Conservation (phyloP, 2,797 vertebrate species). For the Hapalemur alaotrensis region DNA sequence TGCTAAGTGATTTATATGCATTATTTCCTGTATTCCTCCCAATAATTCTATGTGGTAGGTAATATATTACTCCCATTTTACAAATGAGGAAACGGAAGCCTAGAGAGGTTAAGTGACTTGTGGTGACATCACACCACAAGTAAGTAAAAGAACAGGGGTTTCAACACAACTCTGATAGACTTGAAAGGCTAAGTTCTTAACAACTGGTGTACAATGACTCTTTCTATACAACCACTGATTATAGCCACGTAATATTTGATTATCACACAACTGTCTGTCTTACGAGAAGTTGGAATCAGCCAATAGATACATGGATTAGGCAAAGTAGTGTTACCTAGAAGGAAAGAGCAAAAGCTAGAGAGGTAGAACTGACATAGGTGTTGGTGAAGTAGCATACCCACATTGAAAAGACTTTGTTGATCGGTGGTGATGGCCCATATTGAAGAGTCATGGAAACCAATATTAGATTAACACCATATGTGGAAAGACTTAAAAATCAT, state of each 20-base stretch:
- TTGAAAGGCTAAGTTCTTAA: not conserved
- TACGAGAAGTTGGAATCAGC: not conserved
- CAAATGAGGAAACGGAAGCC: not conserved
- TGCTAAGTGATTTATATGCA: not conserved
- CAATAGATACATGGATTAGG: not conserved
- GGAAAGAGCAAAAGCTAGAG: not conserved
- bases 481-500: not conserved
- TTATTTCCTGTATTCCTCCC: not conserved
- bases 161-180: not conserved
- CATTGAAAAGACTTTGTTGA: not conserved
- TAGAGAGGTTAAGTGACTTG: not conserved
- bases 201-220: not conserved
- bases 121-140: not conserved
- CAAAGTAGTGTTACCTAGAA: not conserved
- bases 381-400: not conserved
- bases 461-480: not conserved
- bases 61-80: conserved; percentile 4
- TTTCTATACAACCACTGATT: not conserved
- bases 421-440: not conserved
- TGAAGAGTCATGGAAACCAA: not conserved
- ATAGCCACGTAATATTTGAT: not conserved
- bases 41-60: not conserved
- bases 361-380: not conserved
- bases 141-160: not conserved
- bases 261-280: not conserved